These are phyloP conservation scores for Xestia ashworthii DNA, from an alignment of 2,888 invertebrate species.

Conservation along the genomic window DNA sequence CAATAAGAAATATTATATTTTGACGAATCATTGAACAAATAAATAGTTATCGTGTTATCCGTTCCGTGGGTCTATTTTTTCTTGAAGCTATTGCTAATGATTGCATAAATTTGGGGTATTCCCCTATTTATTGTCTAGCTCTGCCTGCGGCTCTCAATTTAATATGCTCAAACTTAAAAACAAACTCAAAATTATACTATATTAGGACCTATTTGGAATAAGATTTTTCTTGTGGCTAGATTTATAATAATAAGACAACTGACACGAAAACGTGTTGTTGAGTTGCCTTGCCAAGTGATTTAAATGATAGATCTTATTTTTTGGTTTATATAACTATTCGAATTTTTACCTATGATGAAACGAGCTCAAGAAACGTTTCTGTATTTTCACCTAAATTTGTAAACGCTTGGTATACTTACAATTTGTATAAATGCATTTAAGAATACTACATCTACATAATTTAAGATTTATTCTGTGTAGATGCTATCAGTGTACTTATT, in stretches of 20 bases:
- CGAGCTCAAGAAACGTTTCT: conserved; percentile 36
- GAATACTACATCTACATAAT: conserved; percentile 14
- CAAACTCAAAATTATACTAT: conserved; percentile 31
- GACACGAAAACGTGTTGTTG: conserved; percentile 13
- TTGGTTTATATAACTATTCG: conserved; percentile 23
- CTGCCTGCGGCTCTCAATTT: conserved; percentile 11
- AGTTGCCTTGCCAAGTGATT: conserved; percentile 40
- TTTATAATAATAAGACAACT: conserved; percentile 27
- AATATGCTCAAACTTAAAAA: conserved; percentile 42
- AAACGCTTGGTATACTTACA: conserved; percentile 16
- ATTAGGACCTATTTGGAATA: conserved; percentile 37
- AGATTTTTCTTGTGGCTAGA: conserved; percentile 24
- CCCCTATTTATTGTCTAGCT: not conserved
- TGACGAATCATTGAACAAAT: conserved; percentile 21
- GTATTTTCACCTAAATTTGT: conserved; percentile 4
- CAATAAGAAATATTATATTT: conserved; percentile 29
- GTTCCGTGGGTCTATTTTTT: conserved; percentile 15
- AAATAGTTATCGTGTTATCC: conserved; percentile 4
- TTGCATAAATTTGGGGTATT: not conserved
- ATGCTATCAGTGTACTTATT: conserved; percentile 25
- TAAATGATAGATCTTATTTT: conserved; percentile 38
- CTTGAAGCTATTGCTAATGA: not conserved
- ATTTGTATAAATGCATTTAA: conserved; percentile 5
- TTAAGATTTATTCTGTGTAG: conserved; percentile 14
- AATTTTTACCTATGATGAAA: conserved; percentile 8